A percentile compares a stretch with the other conserved stretches of the same genome.
Conservation (phyloP, 2,113 vertebrate genomes). For the Greenwoodochromis staneri region DNA sequence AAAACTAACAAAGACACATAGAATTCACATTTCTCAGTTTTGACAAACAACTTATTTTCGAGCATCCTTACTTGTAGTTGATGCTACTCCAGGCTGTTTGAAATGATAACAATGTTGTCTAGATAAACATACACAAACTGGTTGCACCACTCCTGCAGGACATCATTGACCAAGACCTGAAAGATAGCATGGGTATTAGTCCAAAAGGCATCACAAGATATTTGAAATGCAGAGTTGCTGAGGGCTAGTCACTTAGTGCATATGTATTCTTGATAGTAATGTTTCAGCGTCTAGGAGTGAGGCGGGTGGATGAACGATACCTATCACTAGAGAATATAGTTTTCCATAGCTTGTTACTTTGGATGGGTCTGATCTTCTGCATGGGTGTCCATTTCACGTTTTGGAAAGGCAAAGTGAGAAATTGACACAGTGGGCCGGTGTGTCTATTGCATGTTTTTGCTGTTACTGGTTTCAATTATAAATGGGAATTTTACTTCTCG, state of each 20-base stretch:
- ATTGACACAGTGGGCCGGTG: neutral
- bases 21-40: neutral
- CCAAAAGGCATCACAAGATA: neutral
- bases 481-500: neutral
- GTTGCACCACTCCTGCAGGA: neutral
- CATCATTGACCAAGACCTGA: neutral
- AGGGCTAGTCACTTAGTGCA: neutral
- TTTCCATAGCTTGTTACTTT: neutral
- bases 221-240: neutral
- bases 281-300: neutral
- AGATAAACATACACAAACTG: neutral
- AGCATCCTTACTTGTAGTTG: neutral
- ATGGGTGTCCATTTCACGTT: neutral
- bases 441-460: neutral
- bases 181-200: neutral
- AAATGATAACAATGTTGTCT: neutral
- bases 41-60: neutral
- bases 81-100: neutral
- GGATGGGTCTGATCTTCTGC: neutral
- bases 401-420: neutral
- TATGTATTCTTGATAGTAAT: neutral
- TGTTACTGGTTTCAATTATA: neutral
- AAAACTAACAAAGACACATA: neutral
- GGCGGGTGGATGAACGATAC: neutral
- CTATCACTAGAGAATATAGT: neutral